Conservation (phyloP, 2,888 invertebrate genomes). For the Plagiodera versicolora region DNA sequence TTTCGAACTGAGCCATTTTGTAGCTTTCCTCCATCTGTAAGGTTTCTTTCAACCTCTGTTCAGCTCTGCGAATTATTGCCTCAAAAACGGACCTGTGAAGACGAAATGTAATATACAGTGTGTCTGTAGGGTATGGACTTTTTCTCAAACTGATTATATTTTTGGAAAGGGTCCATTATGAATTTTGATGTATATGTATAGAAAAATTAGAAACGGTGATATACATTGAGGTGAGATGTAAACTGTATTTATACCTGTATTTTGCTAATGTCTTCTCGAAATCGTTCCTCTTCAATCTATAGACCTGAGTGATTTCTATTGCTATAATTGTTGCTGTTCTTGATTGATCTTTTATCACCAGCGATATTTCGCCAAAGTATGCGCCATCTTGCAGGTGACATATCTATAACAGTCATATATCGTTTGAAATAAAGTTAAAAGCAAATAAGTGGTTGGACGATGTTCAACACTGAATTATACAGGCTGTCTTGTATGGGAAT, state of each 20-base stretch:
- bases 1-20: slow-evolving; percentile 6
- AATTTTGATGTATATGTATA: no score
- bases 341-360: slow-evolving; percentile 60
- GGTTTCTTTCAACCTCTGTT: slow-evolving; percentile 5
- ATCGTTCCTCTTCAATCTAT: slow-evolving; percentile 59
- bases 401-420: slow-evolving; percentile 15
- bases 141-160: no score
- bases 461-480: no score
- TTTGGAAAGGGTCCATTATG: no score
- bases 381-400: slow-evolving; percentile 32
- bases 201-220: no score
- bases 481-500: no score
- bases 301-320: slow-evolving; percentile 63
- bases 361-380: slow-evolving; percentile 65
- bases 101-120: no score
- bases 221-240: no score
- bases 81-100: not conserved
- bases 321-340: slow-evolving; percentile 63
- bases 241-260: not conserved
- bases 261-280: slow-evolving; percentile 46
- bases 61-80: not conserved
- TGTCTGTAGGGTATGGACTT: no score
- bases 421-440: no score
- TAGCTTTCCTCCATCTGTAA: slow-evolving; percentile 3
- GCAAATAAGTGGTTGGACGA: no score